Evolutionary conservation across 2,797 vertebrate genomes (phyloP).

Genomic region (Eremophila alpestris): DNA sequence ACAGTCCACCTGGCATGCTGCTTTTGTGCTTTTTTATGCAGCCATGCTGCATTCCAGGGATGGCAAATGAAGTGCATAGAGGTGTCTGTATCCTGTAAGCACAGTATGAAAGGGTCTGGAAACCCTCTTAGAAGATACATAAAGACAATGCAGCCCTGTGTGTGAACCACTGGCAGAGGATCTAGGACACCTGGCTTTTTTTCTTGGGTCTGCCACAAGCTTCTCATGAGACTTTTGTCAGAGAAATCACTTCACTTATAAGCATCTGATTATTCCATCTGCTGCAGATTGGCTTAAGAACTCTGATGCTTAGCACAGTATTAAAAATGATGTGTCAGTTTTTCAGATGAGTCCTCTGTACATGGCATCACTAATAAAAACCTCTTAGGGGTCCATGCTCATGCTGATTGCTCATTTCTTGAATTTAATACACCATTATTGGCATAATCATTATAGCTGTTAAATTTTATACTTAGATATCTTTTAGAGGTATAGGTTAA

Average conservation of each 20-base stretch:
- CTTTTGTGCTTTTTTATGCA: not conserved
- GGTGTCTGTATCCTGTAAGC: not conserved
- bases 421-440: not conserved
- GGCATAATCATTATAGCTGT: not conserved
- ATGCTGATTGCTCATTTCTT: not conserved
- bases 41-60: not conserved
- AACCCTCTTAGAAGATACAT: not conserved
- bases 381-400: not conserved
- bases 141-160: not conserved
- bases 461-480: not conserved
- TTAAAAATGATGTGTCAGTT: not conserved
- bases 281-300: not conserved
- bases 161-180: not conserved
- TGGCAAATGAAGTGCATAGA: not conserved
- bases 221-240: not conserved
- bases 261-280: not conserved
- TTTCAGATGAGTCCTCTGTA: not conserved
- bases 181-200: not conserved
- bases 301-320: not conserved
- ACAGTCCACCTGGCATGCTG: not conserved
- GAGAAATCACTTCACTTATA: not conserved
- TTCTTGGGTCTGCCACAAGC: not conserved
- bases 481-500: not conserved
- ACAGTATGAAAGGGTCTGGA: not conserved
- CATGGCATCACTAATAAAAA: not conserved